Percentiles rank a stretch among this genome's conserved stretches.
These are phyloP conservation scores for Craseonycteris thonglongyai DNA, from an alignment of 2,113 vertebrate genomes.

Conservation along the genomic window DNA sequence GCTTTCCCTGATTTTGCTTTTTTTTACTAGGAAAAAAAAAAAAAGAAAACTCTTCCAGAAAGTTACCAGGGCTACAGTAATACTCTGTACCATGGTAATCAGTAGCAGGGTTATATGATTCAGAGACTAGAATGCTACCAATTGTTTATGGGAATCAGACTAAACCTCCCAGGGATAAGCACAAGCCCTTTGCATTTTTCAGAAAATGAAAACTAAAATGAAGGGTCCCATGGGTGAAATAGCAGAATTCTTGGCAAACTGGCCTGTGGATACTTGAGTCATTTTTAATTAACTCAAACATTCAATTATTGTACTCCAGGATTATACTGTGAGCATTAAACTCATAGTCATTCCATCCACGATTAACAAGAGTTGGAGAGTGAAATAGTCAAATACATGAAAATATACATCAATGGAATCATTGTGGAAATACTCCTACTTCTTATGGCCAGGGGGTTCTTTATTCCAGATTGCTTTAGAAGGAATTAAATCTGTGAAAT, in stretches of 20 bases:
- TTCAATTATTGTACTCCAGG: neutral
- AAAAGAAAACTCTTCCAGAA: no score
- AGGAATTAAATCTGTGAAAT: neutral
- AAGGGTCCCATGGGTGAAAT: neutral
- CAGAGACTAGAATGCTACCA: neutral
- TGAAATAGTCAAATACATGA: neutral
- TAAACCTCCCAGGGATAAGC: rapidly evolving
- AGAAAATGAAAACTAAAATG: neutral
- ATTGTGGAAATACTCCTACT: neutral
- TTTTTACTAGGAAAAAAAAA: no score
- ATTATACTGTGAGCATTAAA: neutral
- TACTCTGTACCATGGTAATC: neutral
- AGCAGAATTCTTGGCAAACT: neutral
- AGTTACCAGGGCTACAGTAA: neutral
- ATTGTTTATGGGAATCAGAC: neutral
- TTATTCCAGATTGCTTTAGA: neutral
- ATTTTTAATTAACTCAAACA: neutral
- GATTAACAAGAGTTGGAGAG: neutral
- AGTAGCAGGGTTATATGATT: neutral
- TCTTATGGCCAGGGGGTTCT: neutral
- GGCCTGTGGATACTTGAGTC: neutral
- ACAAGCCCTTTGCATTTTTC: neutral
- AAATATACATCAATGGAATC: neutral
- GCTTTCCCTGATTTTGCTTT: neutral
- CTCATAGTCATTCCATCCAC: neutral